A percentile compares a stretch with the other conserved stretches of the same genome.
These are phyloP conservation scores for Mungos mungo DNA, from an alignment of 2,113 vertebrate species.

Conservation along the genomic window DNA sequence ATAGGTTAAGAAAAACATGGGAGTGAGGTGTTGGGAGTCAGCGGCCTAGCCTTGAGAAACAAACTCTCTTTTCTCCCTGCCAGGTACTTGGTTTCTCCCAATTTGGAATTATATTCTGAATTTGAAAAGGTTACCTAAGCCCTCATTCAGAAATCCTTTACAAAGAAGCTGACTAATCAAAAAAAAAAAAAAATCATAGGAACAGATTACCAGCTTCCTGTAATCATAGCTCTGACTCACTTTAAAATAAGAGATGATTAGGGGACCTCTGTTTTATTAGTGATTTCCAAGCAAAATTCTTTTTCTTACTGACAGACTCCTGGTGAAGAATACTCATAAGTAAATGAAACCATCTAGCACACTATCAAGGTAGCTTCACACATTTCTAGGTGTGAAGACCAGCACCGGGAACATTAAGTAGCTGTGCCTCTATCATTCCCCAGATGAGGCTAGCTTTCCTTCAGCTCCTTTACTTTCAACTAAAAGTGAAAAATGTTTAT, in stretches of 20 bases:
- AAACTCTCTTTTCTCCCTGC: neutral
- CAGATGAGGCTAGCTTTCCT: neutral
- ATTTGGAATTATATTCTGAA: slow-evolving; percentile 23
- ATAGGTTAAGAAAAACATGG: neutral
- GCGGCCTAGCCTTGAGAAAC: neutral
- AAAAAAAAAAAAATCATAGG: neutral
- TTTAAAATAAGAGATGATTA: neutral
- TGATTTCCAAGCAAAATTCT: neutral
- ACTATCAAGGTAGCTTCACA: slow-evolving; percentile 7
- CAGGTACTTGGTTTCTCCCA: neutral
- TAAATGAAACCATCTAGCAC: neutral
- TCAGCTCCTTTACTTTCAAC: neutral
- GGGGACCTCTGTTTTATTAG: neutral
- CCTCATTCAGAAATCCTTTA: slow-evolving; percentile 6
- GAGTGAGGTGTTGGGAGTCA: neutral
- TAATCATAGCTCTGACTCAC: neutral
- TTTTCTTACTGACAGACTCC: neutral
- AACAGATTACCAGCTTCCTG: neutral
- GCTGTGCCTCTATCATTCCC: neutral
- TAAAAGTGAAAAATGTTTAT: slow-evolving; percentile 47
- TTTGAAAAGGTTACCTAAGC: neutral
- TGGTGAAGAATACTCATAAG: neutral
- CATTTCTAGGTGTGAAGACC: neutral
- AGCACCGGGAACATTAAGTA: neutral
- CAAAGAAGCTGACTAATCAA: neutral